phyloP scores from a whole-genome alignment of 2,113 vertebrate species.

The Chionis minor region DNA sequence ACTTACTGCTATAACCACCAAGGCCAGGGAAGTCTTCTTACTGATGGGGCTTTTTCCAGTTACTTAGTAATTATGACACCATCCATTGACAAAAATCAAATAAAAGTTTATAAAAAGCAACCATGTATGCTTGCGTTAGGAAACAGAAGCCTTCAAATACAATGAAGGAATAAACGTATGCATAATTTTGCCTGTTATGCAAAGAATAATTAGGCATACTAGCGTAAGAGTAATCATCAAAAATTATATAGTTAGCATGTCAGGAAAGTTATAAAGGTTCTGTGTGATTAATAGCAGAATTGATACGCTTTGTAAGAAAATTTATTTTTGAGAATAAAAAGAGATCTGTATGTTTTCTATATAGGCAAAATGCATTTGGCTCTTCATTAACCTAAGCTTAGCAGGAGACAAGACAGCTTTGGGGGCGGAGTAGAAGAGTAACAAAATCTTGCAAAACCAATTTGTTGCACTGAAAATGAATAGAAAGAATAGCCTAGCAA shows the following conservation, averaged over 20 bases:
- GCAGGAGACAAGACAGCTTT: not conserved
- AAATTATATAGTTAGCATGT: not conserved
- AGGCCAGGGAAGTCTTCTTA: not conserved
- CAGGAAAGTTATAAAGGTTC: not conserved
- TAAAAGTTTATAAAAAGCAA: not conserved
- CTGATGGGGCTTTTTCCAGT: not conserved
- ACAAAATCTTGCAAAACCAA: not conserved
- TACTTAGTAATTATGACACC: not conserved
- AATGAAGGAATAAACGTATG: not conserved
- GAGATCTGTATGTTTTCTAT: not conserved
- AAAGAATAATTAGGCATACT: not conserved
- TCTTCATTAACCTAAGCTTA: not conserved
- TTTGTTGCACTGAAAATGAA: not conserved
- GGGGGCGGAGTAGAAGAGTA: not conserved
- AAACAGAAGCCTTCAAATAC: not conserved
- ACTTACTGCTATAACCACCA: too few species aligned
- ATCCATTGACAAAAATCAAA: not conserved
- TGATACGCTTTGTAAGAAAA: not conserved
- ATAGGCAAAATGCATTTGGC: not conserved
- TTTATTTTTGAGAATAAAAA: not conserved
- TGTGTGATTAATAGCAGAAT: not conserved
- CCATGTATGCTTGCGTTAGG: not conserved
- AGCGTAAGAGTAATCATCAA: not conserved
- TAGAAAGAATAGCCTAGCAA: not conserved
- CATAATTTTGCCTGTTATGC: not conserved